Evolutionary conservation across 2,797 vertebrate species (phyloP).

Genomic region (Smutsia temminckii): DNA sequence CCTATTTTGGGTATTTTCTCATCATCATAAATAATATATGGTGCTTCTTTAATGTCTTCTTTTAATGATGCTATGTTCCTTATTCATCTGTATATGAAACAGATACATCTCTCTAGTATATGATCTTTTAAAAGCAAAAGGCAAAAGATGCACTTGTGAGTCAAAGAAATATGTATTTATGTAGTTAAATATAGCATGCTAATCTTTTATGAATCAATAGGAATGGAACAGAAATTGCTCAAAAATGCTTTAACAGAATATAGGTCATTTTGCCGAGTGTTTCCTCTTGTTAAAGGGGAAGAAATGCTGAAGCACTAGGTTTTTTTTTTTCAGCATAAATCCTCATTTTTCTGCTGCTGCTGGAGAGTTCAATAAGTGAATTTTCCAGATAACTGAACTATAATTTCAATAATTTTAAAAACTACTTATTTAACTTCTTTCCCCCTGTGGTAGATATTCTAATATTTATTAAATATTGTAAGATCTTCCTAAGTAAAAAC

Average conservation of each 20-base stretch:
- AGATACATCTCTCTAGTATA: not conserved
- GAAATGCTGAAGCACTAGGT: not conserved
- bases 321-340: slow-evolving; percentile 15
- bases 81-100: slow-evolving; percentile 24
- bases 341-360: not conserved
- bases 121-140: slow-evolving; percentile 45
- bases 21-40: slow-evolving; percentile 62
- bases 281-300: slow-evolving; percentile 22
- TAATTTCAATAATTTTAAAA: slow-evolving; percentile 27
- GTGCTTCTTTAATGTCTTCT: not conserved
- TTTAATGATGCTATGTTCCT: slow-evolving; percentile 38
- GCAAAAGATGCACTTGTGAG: slow-evolving; percentile 15
- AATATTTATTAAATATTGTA: not conserved
- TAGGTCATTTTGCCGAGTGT: not conserved
- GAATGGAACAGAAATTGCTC: slow-evolving; percentile 34
- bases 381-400: slow-evolving; percentile 25
- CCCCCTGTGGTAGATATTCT: not conserved
- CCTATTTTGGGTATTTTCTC: slow-evolving; percentile 66
- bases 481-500: not conserved
- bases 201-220: slow-evolving; percentile 52
- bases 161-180: slow-evolving; percentile 33
- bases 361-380: slow-evolving; percentile 20
- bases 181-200: slow-evolving; percentile 31
- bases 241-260: slow-evolving; percentile 42
- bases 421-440: not conserved